A percentile compares a stretch with the other conserved stretches of the same genome.
Evolutionary conservation across 1,140 invertebrate genomes (phyloP).

Genomic region (Anagrus nilaparvatae): DNA sequence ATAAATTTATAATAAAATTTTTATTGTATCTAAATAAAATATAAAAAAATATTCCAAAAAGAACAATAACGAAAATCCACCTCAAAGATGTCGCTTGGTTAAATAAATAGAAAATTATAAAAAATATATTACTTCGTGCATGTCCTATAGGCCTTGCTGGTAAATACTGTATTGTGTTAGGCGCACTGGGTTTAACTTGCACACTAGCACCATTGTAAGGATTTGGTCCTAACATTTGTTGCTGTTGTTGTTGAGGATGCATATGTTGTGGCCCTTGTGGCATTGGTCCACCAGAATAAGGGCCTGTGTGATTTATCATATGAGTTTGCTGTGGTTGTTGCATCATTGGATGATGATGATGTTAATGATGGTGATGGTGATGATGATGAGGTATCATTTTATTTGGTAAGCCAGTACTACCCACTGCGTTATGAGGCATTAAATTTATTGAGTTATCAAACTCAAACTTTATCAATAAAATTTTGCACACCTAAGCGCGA

Average conservation of each 20-base stretch:
- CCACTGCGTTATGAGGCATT: slow-evolving; percentile 36
- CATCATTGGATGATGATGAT: slow-evolving; percentile 35
- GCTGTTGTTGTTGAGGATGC: slow-evolving; percentile 17
- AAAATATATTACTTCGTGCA: no score
- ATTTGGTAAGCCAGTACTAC: slow-evolving; percentile 34
- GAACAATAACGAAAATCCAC: slow-evolving; percentile 47
- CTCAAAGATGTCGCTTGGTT: no score
- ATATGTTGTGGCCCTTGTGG: no score
- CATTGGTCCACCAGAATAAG: no score
- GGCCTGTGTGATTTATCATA: slow-evolving; percentile 41
- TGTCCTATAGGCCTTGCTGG: slow-evolving; percentile 70
- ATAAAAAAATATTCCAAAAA: no score
- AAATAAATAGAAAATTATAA: no score
- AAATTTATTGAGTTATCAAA: no score
- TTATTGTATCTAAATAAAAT: slow-evolving; percentile 43
- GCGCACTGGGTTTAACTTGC: slow-evolving; percentile 90
- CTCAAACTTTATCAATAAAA: no score
- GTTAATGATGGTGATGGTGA: no score
- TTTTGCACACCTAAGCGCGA: no score
- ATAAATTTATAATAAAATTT: slow-evolving; percentile 48
- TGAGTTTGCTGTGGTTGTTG: slow-evolving; percentile 41
- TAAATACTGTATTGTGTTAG: slow-evolving; percentile 96
- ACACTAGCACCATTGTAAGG: slow-evolving; percentile 75
- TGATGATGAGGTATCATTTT: slow-evolving; percentile 36
- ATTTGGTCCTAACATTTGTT: slow-evolving; percentile 33